A percentile compares a stretch with the other conserved stretches of the same genome.
These are phyloP conservation scores for Macrophya annulata DNA, from an alignment of 2,888 invertebrate genomes.

Conservation along the genomic window DNA sequence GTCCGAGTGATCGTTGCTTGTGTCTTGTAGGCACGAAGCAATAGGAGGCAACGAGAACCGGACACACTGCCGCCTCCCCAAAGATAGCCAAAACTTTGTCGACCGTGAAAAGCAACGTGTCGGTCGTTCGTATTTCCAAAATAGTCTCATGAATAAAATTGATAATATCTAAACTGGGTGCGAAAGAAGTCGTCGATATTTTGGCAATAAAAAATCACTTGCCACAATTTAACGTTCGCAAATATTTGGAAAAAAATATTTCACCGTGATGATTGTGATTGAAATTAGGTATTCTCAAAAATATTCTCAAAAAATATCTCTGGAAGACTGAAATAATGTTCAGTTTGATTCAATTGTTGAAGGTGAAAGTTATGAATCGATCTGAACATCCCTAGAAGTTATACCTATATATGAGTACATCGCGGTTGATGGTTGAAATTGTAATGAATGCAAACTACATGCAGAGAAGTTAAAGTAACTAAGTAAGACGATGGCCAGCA, in stretches of 20 bases:
- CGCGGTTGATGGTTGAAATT: constrained; percentile 43
- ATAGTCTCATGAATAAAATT: constrained; percentile 32
- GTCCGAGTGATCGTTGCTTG: constrained; percentile 44
- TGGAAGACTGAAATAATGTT: neutral
- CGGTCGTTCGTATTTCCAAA: constrained; percentile 28
- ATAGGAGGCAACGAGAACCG: constrained; percentile 28
- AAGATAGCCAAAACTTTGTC: constrained; percentile 37
- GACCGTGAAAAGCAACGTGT: constrained; percentile 43
- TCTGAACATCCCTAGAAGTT: neutral
- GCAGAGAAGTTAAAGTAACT: constrained; percentile 54
- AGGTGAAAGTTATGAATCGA: neutral
- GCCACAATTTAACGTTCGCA: neutral
- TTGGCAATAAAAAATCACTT: neutral
- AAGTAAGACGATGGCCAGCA: constrained; percentile 54
- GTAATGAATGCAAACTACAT: constrained; percentile 54
- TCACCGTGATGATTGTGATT: neutral
- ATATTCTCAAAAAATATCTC: no score
- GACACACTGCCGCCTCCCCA: constrained; percentile 37
- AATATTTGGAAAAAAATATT: neutral
- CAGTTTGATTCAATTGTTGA: neutral
- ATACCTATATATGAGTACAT: constrained; percentile 16
- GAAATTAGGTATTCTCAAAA: neutral
- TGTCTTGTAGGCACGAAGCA: constrained; percentile 17
- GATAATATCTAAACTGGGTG: neutral
- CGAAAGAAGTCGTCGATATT: neutral